A percentile compares a stretch with the other conserved stretches of the same genome.
These are phyloP conservation scores for Globia sparganii DNA, from an alignment of 2,888 invertebrate species.

Conservation along the genomic window DNA sequence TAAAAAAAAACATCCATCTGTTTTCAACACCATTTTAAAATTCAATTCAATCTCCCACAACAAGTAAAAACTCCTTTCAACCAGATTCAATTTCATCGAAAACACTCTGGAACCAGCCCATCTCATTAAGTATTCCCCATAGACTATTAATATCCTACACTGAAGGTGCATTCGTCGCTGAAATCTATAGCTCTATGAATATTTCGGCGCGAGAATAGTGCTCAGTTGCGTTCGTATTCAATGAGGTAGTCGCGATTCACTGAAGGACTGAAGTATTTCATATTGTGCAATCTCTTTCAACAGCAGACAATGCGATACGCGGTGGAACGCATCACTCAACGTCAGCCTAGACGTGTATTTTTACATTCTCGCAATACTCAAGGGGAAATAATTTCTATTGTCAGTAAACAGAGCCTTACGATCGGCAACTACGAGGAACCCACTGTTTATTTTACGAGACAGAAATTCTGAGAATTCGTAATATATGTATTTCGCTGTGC, in stretches of 20 bases:
- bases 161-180: slow-evolving; percentile 68
- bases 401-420: slow-evolving; percentile 81
- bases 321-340: slow-evolving; percentile 87
- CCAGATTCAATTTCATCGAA: slow-evolving; percentile 34
- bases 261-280: slow-evolving; percentile 84
- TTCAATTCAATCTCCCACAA: slow-evolving; percentile 5
- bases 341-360: slow-evolving; percentile 87
- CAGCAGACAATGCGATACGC: slow-evolving; percentile 82
- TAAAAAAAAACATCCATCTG: background rate
- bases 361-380: slow-evolving; percentile 86
- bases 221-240: slow-evolving; percentile 79
- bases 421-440: slow-evolving; percentile 69
- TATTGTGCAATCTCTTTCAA: slow-evolving; percentile 88
- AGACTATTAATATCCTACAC: slow-evolving; percentile 64
- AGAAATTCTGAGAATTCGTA: slow-evolving; percentile 48
- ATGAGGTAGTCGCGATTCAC: slow-evolving; percentile 83
- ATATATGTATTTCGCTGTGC: slow-evolving; percentile 41
- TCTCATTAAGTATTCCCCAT: slow-evolving; percentile 56
- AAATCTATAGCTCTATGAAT: slow-evolving; percentile 78
- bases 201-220: slow-evolving; percentile 80
- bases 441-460: slow-evolving; percentile 70
- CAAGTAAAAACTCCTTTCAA: slow-evolving; percentile 3
- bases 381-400: slow-evolving; percentile 88
- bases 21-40: background rate
- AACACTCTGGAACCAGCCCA: slow-evolving; percentile 20